phyloP scores from a whole-genome alignment of 2,888 invertebrate genomes.

The Timema cristinae region DNA sequence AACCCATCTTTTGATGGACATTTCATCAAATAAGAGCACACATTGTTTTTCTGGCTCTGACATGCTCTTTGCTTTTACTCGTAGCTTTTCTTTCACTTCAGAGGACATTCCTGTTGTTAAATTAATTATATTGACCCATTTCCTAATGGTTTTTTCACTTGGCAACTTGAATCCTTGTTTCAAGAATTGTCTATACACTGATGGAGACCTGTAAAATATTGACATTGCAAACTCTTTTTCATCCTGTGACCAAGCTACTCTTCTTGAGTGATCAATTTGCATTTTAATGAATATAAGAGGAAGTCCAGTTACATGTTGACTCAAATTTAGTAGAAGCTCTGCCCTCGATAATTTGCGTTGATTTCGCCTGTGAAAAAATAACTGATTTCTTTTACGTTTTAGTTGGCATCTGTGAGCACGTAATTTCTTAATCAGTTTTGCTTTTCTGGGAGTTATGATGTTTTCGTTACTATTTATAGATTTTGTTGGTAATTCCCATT shows the following conservation, averaged over 20 bases:
- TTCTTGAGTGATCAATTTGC: neutral
- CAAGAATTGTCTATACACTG: conserved; percentile 34
- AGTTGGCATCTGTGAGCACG: neutral
- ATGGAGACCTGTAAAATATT: conserved; percentile 38
- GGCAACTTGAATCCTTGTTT: conserved; percentile 35
- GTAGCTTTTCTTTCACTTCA: conserved; percentile 31
- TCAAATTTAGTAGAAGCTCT: neutral
- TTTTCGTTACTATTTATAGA: neutral
- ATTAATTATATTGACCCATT: conserved; percentile 31
- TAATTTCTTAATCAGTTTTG: neutral
- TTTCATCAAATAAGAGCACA: conserved; percentile 35
- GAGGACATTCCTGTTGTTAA: conserved; percentile 33
- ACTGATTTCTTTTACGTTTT: neutral
- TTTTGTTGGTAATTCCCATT: neutral
- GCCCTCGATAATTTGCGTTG: neutral
- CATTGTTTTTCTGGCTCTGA: conserved; percentile 31
- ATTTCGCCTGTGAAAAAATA: neutral
- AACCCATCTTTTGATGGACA: conserved; percentile 32
- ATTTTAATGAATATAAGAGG: conserved; percentile 1
- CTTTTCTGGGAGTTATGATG: neutral
- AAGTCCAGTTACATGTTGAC: no score
- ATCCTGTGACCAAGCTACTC: conserved; percentile 32
- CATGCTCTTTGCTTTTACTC: conserved; percentile 34
- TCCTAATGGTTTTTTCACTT: conserved; percentile 34
- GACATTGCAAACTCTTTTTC: conserved; percentile 36